Evolutionary conservation across 2,797 vertebrate genomes (phyloP), one percentile per base, ranked within the genome.

Genomic region (Hippocampus kuda): DNA sequence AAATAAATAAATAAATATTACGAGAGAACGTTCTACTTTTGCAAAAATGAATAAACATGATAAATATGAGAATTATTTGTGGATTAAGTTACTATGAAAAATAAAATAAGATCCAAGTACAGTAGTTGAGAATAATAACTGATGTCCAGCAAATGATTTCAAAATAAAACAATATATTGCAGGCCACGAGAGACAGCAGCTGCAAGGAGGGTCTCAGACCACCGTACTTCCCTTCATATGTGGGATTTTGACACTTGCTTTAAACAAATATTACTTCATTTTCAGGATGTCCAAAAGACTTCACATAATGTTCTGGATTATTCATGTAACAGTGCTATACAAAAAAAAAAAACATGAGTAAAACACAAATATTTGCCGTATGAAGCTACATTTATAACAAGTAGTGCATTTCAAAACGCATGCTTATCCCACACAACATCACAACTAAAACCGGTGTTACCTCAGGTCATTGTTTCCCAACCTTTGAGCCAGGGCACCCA

Each of bases 321-420:
- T 26, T 10, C 69, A 51, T 66, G 69, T 15, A 68, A 74, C 42
- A 81, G 73, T 71, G 70, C 12, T 42, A 62, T 73, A 26, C 18
- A 46, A 72, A 72, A 76, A 41, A 41, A 70, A 75, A 72, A 75
- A 49, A 73, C 49, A 62, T 68, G 56, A 49, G 49, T 54, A 71
- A 70, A 68, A 69, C 46, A 69, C 64, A 71, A 66, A 71, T 59
- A 15, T 41, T 46, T 68, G 18, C 20, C 53, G 62, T 34, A 59
- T 53, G 70, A 69, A 56, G 48, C n/a, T 65, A 20, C 12, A 69
- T 65, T 41, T 66, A 46, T 60, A 22, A 5, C 68, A 72, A 22
- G 38, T 63, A 70, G 66, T 75, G 64, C 67, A 41, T 68, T 51
- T 66, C 61, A 5, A 77, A 54, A 15, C 68, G 62, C 30, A 68